phyloP scores from a whole-genome alignment of 2,888 invertebrate species.

The Blastobasis adustella region DNA sequence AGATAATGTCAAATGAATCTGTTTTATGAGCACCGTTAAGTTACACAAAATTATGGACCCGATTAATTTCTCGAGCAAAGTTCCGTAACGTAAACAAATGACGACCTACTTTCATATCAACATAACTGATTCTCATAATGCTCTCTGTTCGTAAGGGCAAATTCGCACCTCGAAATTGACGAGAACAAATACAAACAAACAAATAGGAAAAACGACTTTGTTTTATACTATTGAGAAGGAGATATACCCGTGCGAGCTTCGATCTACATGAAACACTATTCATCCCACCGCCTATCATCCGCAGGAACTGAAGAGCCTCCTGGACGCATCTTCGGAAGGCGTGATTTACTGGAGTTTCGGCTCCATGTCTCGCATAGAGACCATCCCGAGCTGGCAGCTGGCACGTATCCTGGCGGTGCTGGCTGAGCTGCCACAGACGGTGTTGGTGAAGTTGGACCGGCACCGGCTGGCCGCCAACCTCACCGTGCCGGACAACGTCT shows the following conservation, averaged over 20 bases:
- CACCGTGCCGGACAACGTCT: conserved; percentile 64
- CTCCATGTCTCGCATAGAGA: conserved; percentile 73
- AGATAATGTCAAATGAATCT: conserved; percentile 46
- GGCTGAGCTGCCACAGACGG: conserved; percentile 65
- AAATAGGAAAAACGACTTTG: too few relatives aligned
- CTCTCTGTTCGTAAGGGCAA: too few relatives aligned
- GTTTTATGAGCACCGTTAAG: conserved; percentile 29
- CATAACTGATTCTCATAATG: too few relatives aligned
- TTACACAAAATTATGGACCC: conserved; percentile 19
- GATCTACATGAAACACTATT: too few relatives aligned
- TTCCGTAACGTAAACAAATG: conserved; percentile 17
- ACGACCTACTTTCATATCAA: conserved; percentile 17
- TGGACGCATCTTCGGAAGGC: conserved; percentile 63
- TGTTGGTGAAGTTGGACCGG: conserved; percentile 72
- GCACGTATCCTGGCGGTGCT: conserved; percentile 65
- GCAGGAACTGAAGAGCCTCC: conserved; percentile 54
- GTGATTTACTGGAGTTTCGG: conserved; percentile 77
- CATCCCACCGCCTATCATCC: too few relatives aligned
- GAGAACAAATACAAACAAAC: too few relatives aligned
- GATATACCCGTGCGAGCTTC: too few relatives aligned
- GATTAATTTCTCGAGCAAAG: conserved; percentile 10
- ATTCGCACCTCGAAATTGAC: too few relatives aligned
- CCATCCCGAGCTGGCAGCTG: conserved; percentile 60
- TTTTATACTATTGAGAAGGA: too few relatives aligned
- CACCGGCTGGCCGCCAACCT: conserved; percentile 56